Evolutionary conservation across 1,140 invertebrate genomes (phyloP), one percentile per base, ranked within the genome.

Genomic region (Phymastichus coffea): DNA sequence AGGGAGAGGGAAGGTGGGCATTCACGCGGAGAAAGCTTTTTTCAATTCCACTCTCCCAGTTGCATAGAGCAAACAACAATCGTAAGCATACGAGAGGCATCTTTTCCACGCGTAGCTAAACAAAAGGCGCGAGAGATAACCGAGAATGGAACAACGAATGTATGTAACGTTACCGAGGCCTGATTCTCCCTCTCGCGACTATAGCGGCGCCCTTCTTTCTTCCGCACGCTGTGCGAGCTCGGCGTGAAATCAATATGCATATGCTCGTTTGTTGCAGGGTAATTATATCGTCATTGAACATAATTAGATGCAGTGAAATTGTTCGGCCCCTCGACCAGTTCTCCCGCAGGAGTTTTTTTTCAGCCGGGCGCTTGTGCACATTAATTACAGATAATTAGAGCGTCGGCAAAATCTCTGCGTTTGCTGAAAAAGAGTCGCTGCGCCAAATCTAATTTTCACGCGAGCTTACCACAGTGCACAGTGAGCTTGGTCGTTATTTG

Each of bases 211-310:
- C 25, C 25, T 8, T 15, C 1, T 8, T 40, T 38, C 15, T 52
- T n/a, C 23, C 38, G 20, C 2, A 25, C 17, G 10, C 4, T 12
- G 22, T 55, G 33, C 1, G 23, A 43, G 7, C 17, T 23, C 4
- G 15, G 41, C 26, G 35, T 37, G 14, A 56, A 57, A 57, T 49
- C 54, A 57, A 57, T 47, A 30, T 17, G n/a, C 35, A 38, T 14
- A 25, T 17, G 54, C 35, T 48, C 35, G 25, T 40, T 26, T 20
- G 17, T 19, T n/a, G 26, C 23, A 4, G 28, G 7, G 49, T 14
- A 52, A 52, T 52, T 52, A 52, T 40, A 52, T 52, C 49, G 35
- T 52, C 49, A 40, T 52, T 52, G 40, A 52, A 49, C 14, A 14
- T 52, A 52, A 52, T 52, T 40, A 52, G 49, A 52, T 15, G 49